These are phyloP conservation scores for Bombylius major DNA, from an alignment of 2,888 invertebrate species.

Conservation along the genomic window DNA sequence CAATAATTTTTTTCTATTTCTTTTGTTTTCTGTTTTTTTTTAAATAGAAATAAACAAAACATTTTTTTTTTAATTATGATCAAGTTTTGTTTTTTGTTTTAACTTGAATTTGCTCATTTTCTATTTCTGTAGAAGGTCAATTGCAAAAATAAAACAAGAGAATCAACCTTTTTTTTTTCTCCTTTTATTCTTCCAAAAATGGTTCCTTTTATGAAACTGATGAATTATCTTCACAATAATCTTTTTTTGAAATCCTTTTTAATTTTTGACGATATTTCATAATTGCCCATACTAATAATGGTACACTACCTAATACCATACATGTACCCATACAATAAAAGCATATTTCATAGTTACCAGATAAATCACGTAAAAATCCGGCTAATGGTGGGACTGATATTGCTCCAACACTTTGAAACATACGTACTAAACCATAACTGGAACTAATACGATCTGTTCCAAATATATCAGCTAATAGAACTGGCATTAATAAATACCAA, in stretches of 20 bases:
- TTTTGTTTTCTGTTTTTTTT: no score
- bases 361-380: constrained; percentile 53
- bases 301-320: constrained; percentile 57
- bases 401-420: constrained; percentile 64
- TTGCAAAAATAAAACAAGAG: no score
- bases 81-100: no score
- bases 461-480: constrained; percentile 58
- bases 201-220: constrained; percentile 24
- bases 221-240: constrained; percentile 28
- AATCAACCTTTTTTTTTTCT: no score
- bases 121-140: no score
- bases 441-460: constrained; percentile 63
- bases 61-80: no score
- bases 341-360: constrained; percentile 57
- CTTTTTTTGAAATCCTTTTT: constrained; percentile 23
- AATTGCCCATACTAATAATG: constrained; percentile 42
- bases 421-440: constrained; percentile 59
- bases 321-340: constrained; percentile 67
- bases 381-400: constrained; percentile 60
- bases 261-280: constrained; percentile 24
- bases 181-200: no score
- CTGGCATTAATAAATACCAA: constrained; percentile 64
- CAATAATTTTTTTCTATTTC: no score
- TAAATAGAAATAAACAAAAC: no score
- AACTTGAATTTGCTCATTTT: no score